These are phyloP conservation scores for Malurus alboscapulatus DNA, from an alignment of 2,113 vertebrate species.

Conservation along the genomic window DNA sequence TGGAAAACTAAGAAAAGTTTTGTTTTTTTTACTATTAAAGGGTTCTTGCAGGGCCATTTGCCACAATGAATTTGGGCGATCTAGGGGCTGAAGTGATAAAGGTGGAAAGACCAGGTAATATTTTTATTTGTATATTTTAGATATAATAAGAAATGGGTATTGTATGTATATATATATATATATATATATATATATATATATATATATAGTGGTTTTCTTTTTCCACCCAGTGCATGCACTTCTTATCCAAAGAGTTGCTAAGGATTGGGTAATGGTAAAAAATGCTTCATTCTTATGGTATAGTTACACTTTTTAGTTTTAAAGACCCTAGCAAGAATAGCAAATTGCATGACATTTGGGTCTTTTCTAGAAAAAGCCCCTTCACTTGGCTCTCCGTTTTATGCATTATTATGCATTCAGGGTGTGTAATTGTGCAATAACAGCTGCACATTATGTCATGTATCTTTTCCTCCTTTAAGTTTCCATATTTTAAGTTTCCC, in stretches of 20 bases:
- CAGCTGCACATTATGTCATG: background rate
- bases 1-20: background rate
- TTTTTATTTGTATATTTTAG: background rate
- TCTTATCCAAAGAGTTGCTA: background rate
- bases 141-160: background rate
- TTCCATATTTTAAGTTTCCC: background rate
- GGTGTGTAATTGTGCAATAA: background rate
- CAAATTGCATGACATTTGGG: background rate
- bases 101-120: constrained; percentile 90
- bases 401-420: background rate
- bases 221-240: background rate
- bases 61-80: constrained; percentile 96
- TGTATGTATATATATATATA: accelerated
- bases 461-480: background rate
- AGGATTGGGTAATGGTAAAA: background rate
- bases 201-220: background rate
- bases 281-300: background rate
- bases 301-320: background rate
- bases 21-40: constrained; percentile 70
- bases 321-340: background rate
- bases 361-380: background rate
- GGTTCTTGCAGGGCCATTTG: constrained; percentile 92
- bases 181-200: background rate
- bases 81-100: constrained; percentile 95
- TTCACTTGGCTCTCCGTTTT: background rate